Evolutionary conservation across 2,888 invertebrate genomes (phyloP).

Genomic region (Phengaris arion): DNA sequence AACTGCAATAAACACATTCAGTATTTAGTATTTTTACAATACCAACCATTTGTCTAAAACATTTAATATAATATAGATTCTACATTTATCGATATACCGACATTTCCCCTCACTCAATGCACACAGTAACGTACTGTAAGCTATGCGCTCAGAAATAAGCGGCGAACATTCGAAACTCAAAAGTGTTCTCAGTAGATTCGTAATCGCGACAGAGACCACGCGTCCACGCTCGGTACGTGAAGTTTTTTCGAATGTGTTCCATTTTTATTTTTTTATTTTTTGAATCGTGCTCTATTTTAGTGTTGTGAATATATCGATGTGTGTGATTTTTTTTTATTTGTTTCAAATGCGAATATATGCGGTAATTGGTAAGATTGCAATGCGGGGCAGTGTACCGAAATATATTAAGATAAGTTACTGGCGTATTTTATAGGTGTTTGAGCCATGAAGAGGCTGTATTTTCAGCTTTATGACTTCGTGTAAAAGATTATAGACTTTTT

Average conservation of each 20-base stretch:
- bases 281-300: neutral
- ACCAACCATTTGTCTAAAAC: too few relatives aligned
- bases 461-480: constrained; percentile 13
- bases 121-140: constrained; percentile 26
- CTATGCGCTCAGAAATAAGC: constrained; percentile 21
- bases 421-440: constrained; percentile 16
- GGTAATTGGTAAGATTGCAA: neutral
- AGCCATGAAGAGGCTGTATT: neutral
- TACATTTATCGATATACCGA: neutral
- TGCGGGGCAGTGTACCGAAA: constrained; percentile 38
- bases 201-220: constrained; percentile 8
- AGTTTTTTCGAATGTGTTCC: constrained; percentile 13
- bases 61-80: too few relatives aligned
- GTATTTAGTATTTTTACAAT: too few relatives aligned
- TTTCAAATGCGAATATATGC: constrained; percentile 11
- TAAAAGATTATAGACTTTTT: neutral
- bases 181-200: constrained; percentile 14
- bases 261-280: neutral
- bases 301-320: constrained; percentile 1
- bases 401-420: constrained; percentile 32
- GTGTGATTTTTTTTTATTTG: neutral
- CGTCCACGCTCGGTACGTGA: constrained; percentile 14
- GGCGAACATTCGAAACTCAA: constrained; percentile 20
- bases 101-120: constrained; percentile 1
- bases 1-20: too few relatives aligned